Evolutionary conservation across 2,113 vertebrate species (phyloP).

Genomic region (Oreochromis niloticus): DNA sequence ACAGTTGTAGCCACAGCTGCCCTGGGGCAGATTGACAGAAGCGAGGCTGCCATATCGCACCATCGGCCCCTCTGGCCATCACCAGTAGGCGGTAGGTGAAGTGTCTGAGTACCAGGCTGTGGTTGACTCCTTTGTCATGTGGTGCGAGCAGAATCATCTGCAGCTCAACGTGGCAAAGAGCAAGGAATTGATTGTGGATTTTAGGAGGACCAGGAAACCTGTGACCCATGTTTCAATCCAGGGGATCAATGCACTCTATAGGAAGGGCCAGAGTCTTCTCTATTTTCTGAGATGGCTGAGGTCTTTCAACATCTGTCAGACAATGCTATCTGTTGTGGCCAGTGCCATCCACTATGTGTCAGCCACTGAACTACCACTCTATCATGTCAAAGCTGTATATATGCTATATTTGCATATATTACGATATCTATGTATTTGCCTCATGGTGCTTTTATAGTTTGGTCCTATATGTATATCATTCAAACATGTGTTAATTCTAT

Average conservation of each 20-base stretch:
- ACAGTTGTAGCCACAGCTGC: no score
- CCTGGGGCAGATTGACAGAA: no score
- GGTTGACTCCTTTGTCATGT: background rate
- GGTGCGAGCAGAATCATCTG: background rate
- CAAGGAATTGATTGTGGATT: background rate
- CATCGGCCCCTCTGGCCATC: no score
- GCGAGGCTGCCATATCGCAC: no score
- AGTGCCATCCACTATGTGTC: no score
- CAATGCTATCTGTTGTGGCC: background rate
- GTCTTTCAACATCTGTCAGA: background rate
- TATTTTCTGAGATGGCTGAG: background rate
- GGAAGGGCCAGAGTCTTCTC: background rate
- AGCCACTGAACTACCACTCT: no score
- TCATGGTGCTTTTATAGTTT: constrained; percentile 18
- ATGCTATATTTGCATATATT: background rate
- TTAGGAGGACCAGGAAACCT: background rate
- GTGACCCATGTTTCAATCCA: background rate
- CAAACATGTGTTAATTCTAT: constrained; percentile 28
- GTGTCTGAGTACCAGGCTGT: background rate
- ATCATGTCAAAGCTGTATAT: no score
- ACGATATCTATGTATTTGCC: background rate
- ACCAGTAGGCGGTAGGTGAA: no score
- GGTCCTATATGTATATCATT: constrained; percentile 42
- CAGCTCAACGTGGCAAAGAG: background rate
- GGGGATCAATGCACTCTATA: background rate